A percentile compares a stretch with the other conserved stretches of the same genome.
Evolutionary conservation across 2,797 vertebrate genomes (phyloP).

Genomic region (Kryptolebias ocellatus): DNA sequence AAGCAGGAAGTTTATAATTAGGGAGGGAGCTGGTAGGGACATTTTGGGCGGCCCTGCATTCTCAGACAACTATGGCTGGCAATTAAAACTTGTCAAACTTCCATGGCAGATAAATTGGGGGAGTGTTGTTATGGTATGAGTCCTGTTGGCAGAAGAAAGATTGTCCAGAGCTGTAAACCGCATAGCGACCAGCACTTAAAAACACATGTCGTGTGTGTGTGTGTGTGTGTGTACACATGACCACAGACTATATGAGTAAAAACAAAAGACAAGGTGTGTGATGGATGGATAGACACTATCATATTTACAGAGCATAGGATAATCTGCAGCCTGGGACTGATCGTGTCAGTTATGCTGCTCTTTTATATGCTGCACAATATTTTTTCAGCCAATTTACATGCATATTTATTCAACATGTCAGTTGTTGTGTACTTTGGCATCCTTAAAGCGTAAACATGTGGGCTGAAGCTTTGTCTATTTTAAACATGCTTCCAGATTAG

Average conservation of each 20-base stretch:
- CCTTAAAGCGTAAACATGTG: conserved; percentile 57
- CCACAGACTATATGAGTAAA: conserved; percentile 18
- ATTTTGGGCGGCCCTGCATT: conserved; percentile 74
- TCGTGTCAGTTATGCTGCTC: conserved; percentile 40
- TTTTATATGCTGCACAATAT: conserved; percentile 14
- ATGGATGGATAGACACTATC: conserved; percentile 17
- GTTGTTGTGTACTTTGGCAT: conserved; percentile 48
- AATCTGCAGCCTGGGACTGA: conserved; percentile 24
- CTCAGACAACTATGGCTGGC: conserved; percentile 72
- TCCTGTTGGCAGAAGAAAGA: conserved; percentile 60
- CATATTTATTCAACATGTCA: conserved; percentile 63
- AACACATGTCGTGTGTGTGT: conserved; percentile 9
- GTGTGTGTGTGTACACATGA: conserved; percentile 2
- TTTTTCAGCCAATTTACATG: conserved; percentile 45
- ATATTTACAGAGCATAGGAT: conserved; percentile 19
- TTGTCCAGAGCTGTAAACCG: conserved; percentile 56
- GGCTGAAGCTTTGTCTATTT: conserved; percentile 39
- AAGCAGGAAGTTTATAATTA: conserved; percentile 88
- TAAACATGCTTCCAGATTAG: conserved; percentile 24
- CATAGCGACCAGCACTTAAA: not conserved
- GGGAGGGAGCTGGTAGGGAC: conserved; percentile 81
- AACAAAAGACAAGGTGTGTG: conserved; percentile 29
- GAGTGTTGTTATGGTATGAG: conserved; percentile 67
- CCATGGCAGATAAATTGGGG: conserved; percentile 77
- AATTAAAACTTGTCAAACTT: conserved; percentile 85